Evolutionary conservation across 2,113 vertebrate species (phyloP), one percentile per base, ranked within the genome.

Genomic region (Trochalopteron elliotii): DNA sequence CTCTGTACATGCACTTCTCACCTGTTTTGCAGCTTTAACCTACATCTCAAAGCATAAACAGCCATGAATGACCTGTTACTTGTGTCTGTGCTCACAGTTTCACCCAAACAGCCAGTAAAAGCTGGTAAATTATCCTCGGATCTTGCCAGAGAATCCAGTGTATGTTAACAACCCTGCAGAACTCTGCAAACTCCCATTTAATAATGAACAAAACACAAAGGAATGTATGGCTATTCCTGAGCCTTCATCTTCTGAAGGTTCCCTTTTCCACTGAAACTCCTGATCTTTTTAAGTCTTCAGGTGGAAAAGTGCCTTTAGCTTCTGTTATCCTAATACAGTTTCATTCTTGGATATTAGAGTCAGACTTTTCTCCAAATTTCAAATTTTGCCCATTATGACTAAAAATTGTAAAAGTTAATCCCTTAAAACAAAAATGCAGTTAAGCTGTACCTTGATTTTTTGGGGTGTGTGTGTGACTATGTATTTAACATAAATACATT

Each of bases 381-480:
- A 25, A 3, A 15, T 65, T 56, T 78, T 72, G 5, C 30, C 21
- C 5, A 0, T 37, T 50, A 12, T 19, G 18, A 42, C 5, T 47
- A 35, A 79, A 75, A 71, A 22, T 57, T 71, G 6, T 49, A 49
- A 19, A 50, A n/a, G 9, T 27, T 55, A 64, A 21, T 31, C 18
- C 23, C 33, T 89, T 68, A 44, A 45, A 86, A 80, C 15, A 85
- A 72, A 86, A 68, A 64, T 15, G 4, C 20, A 47, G 5, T 30
- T 52, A 55, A 72, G 8, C 30, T 35, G 5, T 60, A 10, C 9
- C 5, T 53, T 39, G 9, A 11, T 75, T 70, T 79, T 60, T 49
- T 18, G 4, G 19, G 1, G 2, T 42, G 3, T 35, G 10, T 15
- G 5, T 27, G 3, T 60, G 14, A 10, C 27, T n/a, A 0, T 25